These are phyloP conservation scores for Sycobia sp. DNA, from an alignment of 1,140 invertebrate genomes.

Conservation along the genomic window DNA sequence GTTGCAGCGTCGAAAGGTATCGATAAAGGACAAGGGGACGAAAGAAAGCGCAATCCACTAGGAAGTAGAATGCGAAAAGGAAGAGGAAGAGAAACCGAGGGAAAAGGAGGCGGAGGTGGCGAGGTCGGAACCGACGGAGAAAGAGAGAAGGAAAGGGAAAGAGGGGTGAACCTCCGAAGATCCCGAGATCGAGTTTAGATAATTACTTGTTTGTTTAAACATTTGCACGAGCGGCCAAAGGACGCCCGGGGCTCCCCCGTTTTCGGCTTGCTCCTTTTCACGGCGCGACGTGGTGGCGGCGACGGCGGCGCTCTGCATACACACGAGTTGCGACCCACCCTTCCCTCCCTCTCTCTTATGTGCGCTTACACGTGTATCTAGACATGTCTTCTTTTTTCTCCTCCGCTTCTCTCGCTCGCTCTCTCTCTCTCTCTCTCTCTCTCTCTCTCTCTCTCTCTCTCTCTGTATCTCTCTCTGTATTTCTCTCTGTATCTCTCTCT, in stretches of 20 bases:
- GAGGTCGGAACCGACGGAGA: neutral
- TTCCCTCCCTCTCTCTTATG: constrained; percentile 5
- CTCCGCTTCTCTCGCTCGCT: too few relatives aligned
- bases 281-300: neutral
- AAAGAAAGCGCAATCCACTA: too few relatives aligned
- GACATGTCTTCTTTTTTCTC: constrained; percentile 8
- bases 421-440: too few relatives aligned
- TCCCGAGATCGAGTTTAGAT: constrained; percentile 59
- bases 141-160: constrained; percentile 13
- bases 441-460: too few relatives aligned
- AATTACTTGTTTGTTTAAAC: constrained; percentile 62
- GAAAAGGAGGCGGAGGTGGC: neutral
- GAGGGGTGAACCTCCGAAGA: constrained; percentile 48
- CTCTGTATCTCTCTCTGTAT: too few relatives aligned
- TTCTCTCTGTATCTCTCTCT: too few relatives aligned
- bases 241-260: constrained; percentile 26
- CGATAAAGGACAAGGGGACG: too few relatives aligned
- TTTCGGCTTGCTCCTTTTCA: constrained; percentile 18
- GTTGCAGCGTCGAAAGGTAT: too few relatives aligned
- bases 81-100: constrained; percentile 15
- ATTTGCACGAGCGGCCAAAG: constrained; percentile 50
- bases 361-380: neutral
- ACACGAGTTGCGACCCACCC: constrained; percentile 2
- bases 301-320: constrained; percentile 26
- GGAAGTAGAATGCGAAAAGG: too few relatives aligned